Evolutionary conservation across 92 coral and sea anemone genomes (phyloP).

Genomic region (Palythoa caribaeorum): DNA sequence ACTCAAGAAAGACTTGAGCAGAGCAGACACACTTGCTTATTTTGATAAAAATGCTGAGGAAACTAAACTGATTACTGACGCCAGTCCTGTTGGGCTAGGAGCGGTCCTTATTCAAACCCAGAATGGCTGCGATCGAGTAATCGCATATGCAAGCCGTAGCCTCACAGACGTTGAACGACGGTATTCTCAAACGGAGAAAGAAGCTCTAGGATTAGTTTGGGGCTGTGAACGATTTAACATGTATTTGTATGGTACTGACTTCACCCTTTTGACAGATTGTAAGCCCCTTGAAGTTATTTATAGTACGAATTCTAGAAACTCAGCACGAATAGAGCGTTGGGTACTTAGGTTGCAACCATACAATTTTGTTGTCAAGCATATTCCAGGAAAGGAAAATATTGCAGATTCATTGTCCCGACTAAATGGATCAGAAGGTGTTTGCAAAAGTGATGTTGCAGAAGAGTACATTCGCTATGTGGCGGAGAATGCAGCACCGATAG

Average conservation of each 20-base stretch:
- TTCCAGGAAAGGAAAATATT: no score
- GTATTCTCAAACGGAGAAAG: slow-evolving; percentile 37
- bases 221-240: no score
- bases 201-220: no score
- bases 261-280: no score
- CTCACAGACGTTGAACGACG: slow-evolving; percentile 25
- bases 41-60: no score
- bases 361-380: not conserved
- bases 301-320: not conserved
- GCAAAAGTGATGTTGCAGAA: not conserved
- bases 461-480: slow-evolving; percentile 4
- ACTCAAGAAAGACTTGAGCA: no score
- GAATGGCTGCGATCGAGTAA: slow-evolving; percentile 7
- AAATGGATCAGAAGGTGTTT: not conserved
- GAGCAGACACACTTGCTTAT: no score
- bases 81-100: slow-evolving; percentile 33
- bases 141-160: slow-evolving; percentile 23
- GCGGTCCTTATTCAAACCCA: slow-evolving; percentile 32
- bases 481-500: not conserved
- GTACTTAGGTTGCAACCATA: no score
- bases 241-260: not conserved
- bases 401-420: not conserved
- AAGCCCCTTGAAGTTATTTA: not conserved
- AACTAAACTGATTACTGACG: no score
- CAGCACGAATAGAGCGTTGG: not conserved